Conservation (phyloP, 2,113 vertebrate species). For the Epinephelus cyanopodus region DNA sequence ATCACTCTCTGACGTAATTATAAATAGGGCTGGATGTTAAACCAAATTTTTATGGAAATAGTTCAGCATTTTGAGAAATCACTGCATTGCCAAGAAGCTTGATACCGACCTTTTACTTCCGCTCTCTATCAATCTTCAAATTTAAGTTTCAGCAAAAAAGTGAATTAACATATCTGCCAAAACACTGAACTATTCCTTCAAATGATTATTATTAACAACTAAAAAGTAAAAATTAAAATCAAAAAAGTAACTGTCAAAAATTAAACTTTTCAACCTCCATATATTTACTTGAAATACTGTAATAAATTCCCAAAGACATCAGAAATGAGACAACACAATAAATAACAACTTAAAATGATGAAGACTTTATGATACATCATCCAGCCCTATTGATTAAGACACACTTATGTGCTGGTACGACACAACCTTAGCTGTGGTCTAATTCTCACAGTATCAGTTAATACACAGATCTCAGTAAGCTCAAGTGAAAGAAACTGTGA, state of each 20-base stretch:
- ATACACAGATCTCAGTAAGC: conserved; percentile 19
- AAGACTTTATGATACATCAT: not conserved
- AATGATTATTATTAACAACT: not conserved
- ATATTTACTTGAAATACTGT: not conserved
- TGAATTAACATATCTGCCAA: not conserved
- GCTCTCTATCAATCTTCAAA: not conserved
- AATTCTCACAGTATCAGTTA: conserved; percentile 44
- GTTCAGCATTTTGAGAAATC: not conserved
- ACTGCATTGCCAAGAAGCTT: too few relatives aligned
- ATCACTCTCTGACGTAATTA: not conserved
- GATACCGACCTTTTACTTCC: not conserved
- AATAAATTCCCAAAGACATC: not conserved
- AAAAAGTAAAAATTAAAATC: too few relatives aligned
- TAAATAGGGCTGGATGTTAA: conserved; percentile 39
- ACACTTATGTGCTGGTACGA: conserved; percentile 41
- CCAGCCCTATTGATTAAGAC: conserved; percentile 35
- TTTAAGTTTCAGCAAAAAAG: not conserved
- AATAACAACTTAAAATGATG: not conserved
- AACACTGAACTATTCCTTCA: not conserved
- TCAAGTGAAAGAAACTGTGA: conserved; percentile 27
- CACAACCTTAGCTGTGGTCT: conserved; percentile 48
- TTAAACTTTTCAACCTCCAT: not conserved
- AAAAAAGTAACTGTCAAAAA: not conserved
- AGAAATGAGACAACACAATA: not conserved
- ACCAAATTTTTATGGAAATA: not conserved